Base-by-base conservation (phyloP, 1,140 invertebrate species). In the Gryllus bimaculatus region DNA sequence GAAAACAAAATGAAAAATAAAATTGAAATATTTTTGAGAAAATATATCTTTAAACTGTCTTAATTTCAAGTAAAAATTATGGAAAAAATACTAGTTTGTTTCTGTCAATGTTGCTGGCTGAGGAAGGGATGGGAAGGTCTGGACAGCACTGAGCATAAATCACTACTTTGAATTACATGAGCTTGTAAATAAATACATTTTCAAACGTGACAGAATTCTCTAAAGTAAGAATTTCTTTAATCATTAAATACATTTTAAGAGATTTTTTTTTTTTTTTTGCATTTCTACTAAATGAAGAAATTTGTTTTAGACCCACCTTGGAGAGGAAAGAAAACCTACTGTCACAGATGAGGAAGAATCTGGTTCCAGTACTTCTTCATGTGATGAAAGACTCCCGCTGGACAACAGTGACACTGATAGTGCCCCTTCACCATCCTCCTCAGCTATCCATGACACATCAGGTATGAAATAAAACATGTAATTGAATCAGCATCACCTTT, bases 351-450 rank as follows among this genome's bases (percentile, higher is more conserved):
- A 95, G 81, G 93, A 95, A 83, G 94, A 95, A 81, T 94, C 92
- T 79, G 94, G 94, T 8, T 93, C 93, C 49, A 93, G 92, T 81
- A 95, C 94, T 2, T 94, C 93, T 12, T 94, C 92, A 82, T 94
- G 93, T 83, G 94, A 95, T 83, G 94, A 95, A 82, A 80, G 80
- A 47, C 81, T 81, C 48, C 80, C 83, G 77, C 79, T 81, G 75
- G 83, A 83, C 48, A 83, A 83, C 82, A 84, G 86, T 84, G 87
- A 90, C 81, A 88, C 89, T 73, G 88, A 88, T 21, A 89, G 87
- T 84, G 79, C 79, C 6, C 48, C 75, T 13, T 79, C 79, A 8
- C 79, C 79, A 18, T 66, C 54, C 54, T 66, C 54, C 10, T 66
- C 54, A 13, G 54, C 54, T 18, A 66, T 66, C 54, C 54, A 66